phyloP scores from a whole-genome alignment of 2,797 vertebrate species.

The Hoplostethus atlanticus region DNA sequence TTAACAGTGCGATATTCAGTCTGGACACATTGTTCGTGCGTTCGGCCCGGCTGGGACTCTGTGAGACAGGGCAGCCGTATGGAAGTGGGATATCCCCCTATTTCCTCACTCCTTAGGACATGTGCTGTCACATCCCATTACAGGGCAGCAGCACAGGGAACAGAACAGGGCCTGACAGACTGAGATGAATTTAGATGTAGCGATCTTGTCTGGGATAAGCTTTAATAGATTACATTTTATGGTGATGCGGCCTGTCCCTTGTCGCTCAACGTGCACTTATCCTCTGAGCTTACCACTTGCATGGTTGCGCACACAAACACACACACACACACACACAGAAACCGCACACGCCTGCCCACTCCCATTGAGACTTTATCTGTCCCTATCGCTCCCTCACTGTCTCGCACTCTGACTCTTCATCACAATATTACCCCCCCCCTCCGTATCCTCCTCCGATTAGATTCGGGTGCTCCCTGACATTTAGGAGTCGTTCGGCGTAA shows the following conservation, averaged over 20 bases:
- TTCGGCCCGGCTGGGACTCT: slow-evolving; percentile 34
- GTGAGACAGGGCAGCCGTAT: slow-evolving; percentile 28
- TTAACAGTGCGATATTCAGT: neutral
- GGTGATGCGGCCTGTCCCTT: slow-evolving; percentile 67
- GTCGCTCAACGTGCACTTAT: slow-evolving; percentile 70
- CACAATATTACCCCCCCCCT: slow-evolving; percentile 26
- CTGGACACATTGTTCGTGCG: slow-evolving; percentile 14
- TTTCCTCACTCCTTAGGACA: slow-evolving; percentile 70
- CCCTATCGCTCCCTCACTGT: slow-evolving; percentile 39
- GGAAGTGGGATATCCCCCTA: slow-evolving; percentile 68
- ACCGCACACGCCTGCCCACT: slow-evolving; percentile 36
- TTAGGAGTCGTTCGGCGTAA: slow-evolving; percentile 57
- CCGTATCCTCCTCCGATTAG: slow-evolving; percentile 54
- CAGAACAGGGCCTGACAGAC: slow-evolving; percentile 63
- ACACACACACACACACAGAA: slow-evolving; percentile 3
- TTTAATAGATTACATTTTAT: slow-evolving; percentile 83
- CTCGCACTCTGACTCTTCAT: slow-evolving; percentile 48
- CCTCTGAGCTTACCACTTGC: slow-evolving; percentile 48
- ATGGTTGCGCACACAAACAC: slow-evolving; percentile 32
- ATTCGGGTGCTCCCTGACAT: slow-evolving; percentile 58
- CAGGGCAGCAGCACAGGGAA: slow-evolving; percentile 49
- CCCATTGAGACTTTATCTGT: slow-evolving; percentile 53
- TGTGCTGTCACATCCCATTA: slow-evolving; percentile 79
- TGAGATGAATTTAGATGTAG: slow-evolving; percentile 81
- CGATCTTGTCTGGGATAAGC: slow-evolving; percentile 72